Conservation (phyloP, 1,140 invertebrate species). For the Oryctes rhinoceros region DNA sequence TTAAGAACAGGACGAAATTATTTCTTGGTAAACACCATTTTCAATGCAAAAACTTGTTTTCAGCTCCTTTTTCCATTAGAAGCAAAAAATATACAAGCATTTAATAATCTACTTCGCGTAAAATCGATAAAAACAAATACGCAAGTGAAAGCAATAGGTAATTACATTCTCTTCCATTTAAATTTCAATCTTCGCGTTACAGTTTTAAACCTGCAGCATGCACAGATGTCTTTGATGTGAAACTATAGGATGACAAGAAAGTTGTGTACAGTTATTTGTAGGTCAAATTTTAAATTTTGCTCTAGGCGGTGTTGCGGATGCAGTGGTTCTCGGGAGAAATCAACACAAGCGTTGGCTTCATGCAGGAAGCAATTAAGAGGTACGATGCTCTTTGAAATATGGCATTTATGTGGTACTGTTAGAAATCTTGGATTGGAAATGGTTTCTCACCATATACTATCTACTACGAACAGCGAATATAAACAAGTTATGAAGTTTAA, state of each 20-base stretch:
- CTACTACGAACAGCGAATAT: not conserved
- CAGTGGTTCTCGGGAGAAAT: not conserved
- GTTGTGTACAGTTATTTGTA: slow-evolving; percentile 36
- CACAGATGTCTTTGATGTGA: slow-evolving; percentile 1
- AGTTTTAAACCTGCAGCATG: not conserved
- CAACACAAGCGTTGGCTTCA: not conserved
- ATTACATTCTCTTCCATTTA: slow-evolving; percentile 5
- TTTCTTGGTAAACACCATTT: too few species aligned
- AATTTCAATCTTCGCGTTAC: slow-evolving; percentile 3
- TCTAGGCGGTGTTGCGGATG: not conserved
- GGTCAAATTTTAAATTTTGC: slow-evolving; percentile 30
- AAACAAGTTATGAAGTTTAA: not conserved
- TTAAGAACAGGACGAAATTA: too few species aligned
- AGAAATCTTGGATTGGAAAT: slow-evolving; percentile 7
- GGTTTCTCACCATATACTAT: not conserved
- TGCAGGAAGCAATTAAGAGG: slow-evolving; percentile 17
- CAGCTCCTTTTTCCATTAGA: too few species aligned
- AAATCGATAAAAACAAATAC: not conserved
- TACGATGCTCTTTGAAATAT: not conserved
- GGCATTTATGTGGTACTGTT: slow-evolving; percentile 23
- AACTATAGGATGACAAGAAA: not conserved
- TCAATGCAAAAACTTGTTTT: too few species aligned
- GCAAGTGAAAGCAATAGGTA: slow-evolving; percentile 9
- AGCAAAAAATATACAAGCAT: too few species aligned
- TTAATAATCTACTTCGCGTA: too few species aligned